Conservation (phyloP, 2,113 vertebrate species). For the Myrmecobius fasciatus region DNA sequence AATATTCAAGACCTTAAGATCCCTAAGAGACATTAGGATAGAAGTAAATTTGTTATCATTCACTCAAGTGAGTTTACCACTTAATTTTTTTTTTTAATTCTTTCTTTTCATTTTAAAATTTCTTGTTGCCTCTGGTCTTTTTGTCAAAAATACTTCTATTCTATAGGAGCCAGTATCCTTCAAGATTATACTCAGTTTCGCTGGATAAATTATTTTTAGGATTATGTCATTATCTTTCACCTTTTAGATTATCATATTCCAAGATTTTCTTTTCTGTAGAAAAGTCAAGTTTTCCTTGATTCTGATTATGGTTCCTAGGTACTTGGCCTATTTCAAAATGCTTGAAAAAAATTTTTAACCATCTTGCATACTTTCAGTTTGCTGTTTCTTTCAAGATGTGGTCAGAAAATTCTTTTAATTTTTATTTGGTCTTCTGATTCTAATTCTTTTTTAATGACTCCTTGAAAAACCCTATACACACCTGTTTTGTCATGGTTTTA, state of each 20-base stretch:
- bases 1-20: no score
- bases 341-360: not conserved
- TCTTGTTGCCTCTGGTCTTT: not conserved
- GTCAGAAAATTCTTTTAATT: not conserved
- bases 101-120: not conserved
- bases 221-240: no score
- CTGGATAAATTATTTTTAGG: not conserved
- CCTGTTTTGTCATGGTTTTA: not conserved
- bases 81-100: not conserved
- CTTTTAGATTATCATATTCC: not conserved
- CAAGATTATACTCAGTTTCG: no score
- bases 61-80: not conserved
- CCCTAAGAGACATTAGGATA: not conserved
- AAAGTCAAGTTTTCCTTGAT: not conserved
- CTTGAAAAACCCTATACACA: not conserved
- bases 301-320: not conserved
- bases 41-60: not conserved
- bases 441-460: not conserved
- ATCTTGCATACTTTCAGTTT: not conserved
- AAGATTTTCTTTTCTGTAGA: not conserved
- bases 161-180: not conserved
- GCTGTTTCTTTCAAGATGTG: not conserved
- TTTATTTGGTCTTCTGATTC: not conserved
- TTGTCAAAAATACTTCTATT: not conserved
- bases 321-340: not conserved